These are phyloP conservation scores for Chrysochloris asiatica DNA, from an alignment of 2,113 vertebrate species.

Conservation along the genomic window DNA sequence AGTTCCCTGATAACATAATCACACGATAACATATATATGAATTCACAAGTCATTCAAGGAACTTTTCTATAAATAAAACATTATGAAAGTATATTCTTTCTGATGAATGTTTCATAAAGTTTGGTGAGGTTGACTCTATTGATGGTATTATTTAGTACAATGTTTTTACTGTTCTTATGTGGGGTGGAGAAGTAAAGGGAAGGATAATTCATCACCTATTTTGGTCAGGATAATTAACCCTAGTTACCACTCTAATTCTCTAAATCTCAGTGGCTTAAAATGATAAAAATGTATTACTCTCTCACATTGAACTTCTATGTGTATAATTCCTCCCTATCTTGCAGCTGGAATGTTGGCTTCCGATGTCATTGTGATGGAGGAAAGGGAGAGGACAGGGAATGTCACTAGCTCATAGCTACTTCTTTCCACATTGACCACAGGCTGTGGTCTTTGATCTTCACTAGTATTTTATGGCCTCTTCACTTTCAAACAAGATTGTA, in stretches of 20 bases:
- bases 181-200: neutral
- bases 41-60: constrained; percentile 3
- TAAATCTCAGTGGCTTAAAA: neutral
- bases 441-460: too few relatives aligned
- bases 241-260: neutral
- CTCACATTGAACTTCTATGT: neutral
- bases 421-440: neutral
- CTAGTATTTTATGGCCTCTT: too few relatives aligned
- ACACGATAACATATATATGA: neutral
- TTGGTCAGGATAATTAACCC: neutral
- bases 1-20: neutral
- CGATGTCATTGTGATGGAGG: neutral
- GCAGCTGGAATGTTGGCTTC: neutral
- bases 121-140: neutral
- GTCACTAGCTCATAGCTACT: neutral
- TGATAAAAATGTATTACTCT: neutral
- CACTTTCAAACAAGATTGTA: too few relatives aligned
- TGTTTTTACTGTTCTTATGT: neutral
- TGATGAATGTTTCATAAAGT: neutral
- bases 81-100: neutral
- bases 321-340: neutral
- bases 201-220: neutral
- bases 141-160: neutral
- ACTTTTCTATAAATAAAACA: neutral
- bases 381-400: neutral